A percentile compares a stretch with the other conserved stretches of the same genome.
These are phyloP conservation scores for Cichladusa arquata DNA, from an alignment of 2,113 vertebrate genomes.

Conservation along the genomic window DNA sequence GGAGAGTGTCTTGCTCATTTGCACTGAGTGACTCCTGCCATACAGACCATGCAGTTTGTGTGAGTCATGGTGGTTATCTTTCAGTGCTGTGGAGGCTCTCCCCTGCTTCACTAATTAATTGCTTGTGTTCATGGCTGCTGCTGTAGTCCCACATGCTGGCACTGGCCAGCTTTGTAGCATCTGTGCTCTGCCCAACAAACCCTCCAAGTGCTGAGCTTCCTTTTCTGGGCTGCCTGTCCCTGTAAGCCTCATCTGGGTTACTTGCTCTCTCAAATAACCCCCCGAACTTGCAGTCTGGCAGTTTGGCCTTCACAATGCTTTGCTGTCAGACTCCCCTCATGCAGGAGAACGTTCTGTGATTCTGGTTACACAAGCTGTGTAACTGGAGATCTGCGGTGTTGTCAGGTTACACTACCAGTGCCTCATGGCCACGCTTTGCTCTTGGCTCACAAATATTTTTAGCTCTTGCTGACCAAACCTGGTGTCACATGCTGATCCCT, in stretches of 20 bases:
- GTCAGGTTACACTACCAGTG: neutral
- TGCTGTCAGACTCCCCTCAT: fast-evolving
- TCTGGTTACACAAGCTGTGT: neutral
- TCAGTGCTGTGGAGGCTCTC: neutral
- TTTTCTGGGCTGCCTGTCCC: neutral
- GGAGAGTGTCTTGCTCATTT: neutral
- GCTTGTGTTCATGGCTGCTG: neutral
- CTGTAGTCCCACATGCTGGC: neutral
- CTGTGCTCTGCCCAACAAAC: neutral
- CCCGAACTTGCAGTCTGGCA: neutral
- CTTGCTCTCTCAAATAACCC: neutral
- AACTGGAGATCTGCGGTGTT: neutral
- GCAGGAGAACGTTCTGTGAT: neutral
- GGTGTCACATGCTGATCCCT: neutral
- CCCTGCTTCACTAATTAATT: neutral
- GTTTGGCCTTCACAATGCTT: neutral
- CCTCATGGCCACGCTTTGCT: neutral
- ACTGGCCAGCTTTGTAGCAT: neutral
- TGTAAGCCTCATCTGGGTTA: neutral
- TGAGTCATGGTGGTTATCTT: neutral
- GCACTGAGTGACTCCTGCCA: fast-evolving
- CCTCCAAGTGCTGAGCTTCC: neutral
- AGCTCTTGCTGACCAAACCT: conserved; percentile 28
- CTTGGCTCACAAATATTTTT: conserved; percentile 41
- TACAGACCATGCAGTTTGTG: fast-evolving